These are phyloP conservation scores for Montifringilla adamsi DNA, from an alignment of 2,113 vertebrate species.

Conservation along the genomic window DNA sequence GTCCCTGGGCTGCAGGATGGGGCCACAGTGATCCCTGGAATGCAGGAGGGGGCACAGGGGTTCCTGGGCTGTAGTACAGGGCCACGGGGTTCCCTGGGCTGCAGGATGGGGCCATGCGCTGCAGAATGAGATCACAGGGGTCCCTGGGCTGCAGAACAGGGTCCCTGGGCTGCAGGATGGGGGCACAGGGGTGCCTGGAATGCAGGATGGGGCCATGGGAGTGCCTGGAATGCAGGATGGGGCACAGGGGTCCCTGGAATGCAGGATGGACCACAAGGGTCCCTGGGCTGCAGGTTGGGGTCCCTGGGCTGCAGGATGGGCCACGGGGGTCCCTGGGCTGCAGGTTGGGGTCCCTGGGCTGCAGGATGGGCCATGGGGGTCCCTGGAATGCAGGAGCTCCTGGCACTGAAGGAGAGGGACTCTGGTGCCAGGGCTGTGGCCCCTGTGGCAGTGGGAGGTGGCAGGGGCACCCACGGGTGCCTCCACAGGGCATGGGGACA, in stretches of 20 bases:
- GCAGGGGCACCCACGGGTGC: neutral
- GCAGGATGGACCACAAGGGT: too few species aligned
- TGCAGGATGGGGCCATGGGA: too few species aligned
- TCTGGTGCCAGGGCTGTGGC: neutral
- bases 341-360: too few species aligned
- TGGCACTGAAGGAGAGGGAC: neutral
- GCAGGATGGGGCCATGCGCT: too few species aligned
- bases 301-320: neutral
- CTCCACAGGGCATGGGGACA: accelerated
- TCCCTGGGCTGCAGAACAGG: too few species aligned
- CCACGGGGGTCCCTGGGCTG: too few species aligned
- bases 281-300: neutral
- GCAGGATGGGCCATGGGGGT: too few species aligned
- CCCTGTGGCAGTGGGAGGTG: neutral
- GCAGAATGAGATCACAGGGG: too few species aligned
- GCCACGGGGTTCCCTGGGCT: neutral
- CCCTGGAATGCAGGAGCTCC: neutral
- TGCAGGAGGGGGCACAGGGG: neutral
- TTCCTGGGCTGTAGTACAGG: neutral
- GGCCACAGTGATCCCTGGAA: too few species aligned
- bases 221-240: neutral
- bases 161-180: neutral
- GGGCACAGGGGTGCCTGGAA: neutral
- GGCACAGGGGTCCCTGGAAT: too few species aligned
- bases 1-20: neutral